Percentiles rank a stretch among this genome's conserved stretches.
Conservation (phyloP, 1,140 invertebrate species). For the Heliconius eleuchia region DNA sequence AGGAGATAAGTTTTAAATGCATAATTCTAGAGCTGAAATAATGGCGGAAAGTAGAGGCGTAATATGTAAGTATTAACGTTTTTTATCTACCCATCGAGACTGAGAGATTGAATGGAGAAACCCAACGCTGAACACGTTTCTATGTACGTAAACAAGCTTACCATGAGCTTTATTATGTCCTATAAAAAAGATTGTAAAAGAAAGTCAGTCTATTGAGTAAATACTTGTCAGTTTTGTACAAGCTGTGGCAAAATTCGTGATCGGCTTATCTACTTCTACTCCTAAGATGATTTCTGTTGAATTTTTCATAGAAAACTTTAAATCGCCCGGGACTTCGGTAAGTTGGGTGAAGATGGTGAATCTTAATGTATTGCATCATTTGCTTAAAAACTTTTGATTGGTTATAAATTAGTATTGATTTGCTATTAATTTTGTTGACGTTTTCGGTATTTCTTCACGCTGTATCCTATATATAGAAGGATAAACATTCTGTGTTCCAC, state of each 20-base stretch:
- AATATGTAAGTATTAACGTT: too few relatives aligned
- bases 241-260: conserved; percentile 23
- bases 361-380: conserved; percentile 22
- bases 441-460: not conserved
- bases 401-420: conserved; percentile 7
- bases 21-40: too few relatives aligned
- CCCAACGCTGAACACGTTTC: too few relatives aligned
- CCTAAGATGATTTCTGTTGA: conserved; percentile 15
- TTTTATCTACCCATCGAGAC: too few relatives aligned
- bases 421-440: not conserved
- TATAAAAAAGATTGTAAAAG: not conserved
- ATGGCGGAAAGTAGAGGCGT: too few relatives aligned
- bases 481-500: not conserved
- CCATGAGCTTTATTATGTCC: not conserved
- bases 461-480: not conserved
- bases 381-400: conserved; percentile 15
- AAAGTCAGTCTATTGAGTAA: conserved; percentile 5
- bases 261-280: not conserved
- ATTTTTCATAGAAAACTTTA: conserved; percentile 23
- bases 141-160: too few relatives aligned
- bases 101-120: too few relatives aligned
- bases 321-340: conserved; percentile 20
- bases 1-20: too few relatives aligned
- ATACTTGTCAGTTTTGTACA: conserved; percentile 21
- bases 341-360: conserved; percentile 13